Conservation (phyloP, 2,888 invertebrate genomes). For the Polydrusus tereticollis region DNA sequence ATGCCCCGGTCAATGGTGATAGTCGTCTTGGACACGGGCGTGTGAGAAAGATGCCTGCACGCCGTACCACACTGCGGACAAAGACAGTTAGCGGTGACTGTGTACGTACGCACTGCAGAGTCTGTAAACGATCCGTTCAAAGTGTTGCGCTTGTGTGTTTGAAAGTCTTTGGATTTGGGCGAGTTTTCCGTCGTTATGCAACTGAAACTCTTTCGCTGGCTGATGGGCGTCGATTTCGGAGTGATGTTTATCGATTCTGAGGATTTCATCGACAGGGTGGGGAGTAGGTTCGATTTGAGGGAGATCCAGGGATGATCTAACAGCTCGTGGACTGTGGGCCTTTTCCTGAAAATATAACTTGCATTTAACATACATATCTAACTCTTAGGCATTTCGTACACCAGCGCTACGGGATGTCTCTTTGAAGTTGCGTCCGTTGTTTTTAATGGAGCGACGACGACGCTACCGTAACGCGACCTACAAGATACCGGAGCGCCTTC, state of each 20-base stretch:
- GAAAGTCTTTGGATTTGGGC: constrained; percentile 49
- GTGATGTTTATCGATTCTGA: constrained; percentile 47
- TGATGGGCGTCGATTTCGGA: constrained; percentile 59
- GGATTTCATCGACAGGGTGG: constrained; percentile 54
- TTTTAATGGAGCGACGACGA: too few species aligned
- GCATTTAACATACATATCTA: too few species aligned
- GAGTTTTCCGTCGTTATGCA: constrained; percentile 53
- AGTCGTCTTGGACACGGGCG: constrained; percentile 65
- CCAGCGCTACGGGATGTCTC: too few species aligned
- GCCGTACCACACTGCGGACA: constrained; percentile 68
- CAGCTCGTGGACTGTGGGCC: constrained; percentile 90
- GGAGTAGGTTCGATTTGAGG: constrained; percentile 60
- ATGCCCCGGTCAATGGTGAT: constrained; percentile 69
- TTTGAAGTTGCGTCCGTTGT: too few species aligned
- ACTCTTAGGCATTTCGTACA: too few species aligned
- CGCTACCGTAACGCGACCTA: too few species aligned
- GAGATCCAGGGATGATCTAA: constrained; percentile 91
- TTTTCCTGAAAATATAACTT: constrained; percentile 75
- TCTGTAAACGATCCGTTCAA: constrained; percentile 55
- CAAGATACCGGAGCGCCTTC: too few species aligned
- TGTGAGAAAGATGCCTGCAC: constrained; percentile 66
- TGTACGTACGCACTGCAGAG: constrained; percentile 63
- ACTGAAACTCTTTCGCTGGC: constrained; percentile 62
- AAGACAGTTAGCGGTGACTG: constrained; percentile 63
- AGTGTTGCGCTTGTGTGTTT: constrained; percentile 41